Evolutionary conservation across 2,797 vertebrate species (phyloP).

Genomic region (Trachurus trachurus): DNA sequence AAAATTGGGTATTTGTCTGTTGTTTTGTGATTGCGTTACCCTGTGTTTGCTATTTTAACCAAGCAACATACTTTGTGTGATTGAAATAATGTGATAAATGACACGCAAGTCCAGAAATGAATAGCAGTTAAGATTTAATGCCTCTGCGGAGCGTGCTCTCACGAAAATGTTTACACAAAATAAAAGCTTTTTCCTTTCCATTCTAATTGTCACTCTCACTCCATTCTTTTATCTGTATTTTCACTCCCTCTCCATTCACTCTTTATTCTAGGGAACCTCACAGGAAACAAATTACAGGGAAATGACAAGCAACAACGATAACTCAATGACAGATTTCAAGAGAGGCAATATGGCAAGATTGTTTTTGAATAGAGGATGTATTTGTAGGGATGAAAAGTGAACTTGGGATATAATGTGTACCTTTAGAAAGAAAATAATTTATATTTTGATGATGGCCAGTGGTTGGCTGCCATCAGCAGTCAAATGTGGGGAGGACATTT

Average conservation of each 20-base stretch:
- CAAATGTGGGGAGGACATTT: slow-evolving; percentile 55
- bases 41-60: slow-evolving; percentile 48
- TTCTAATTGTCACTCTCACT: slow-evolving; percentile 71
- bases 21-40: slow-evolving; percentile 53
- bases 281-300: slow-evolving; percentile 87
- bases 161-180: slow-evolving; percentile 76
- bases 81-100: slow-evolving; percentile 74
- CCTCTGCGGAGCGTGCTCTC: slow-evolving; percentile 42
- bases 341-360: slow-evolving; percentile 78
- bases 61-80: slow-evolving; percentile 39
- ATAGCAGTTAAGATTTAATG: slow-evolving; percentile 74
- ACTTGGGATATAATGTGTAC: slow-evolving; percentile 72
- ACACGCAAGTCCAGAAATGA: slow-evolving; percentile 67
- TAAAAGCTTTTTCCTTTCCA: slow-evolving; percentile 73
- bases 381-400: slow-evolving; percentile 71
- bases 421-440: slow-evolving; percentile 77
- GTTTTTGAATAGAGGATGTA: slow-evolving; percentile 76
- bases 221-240: slow-evolving; percentile 65
- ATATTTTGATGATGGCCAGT: slow-evolving; percentile 68
- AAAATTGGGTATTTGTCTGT: slow-evolving; percentile 57
- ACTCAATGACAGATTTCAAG: slow-evolving; percentile 79
- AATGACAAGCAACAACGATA: slow-evolving; percentile 79
- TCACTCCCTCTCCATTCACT: slow-evolving; percentile 58
- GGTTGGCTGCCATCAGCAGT: slow-evolving; percentile 57
- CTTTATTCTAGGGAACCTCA: slow-evolving; percentile 81